These are phyloP conservation scores for Brienomyrus longianalis DNA, from an alignment of 2,113 vertebrate genomes.

Conservation along the genomic window DNA sequence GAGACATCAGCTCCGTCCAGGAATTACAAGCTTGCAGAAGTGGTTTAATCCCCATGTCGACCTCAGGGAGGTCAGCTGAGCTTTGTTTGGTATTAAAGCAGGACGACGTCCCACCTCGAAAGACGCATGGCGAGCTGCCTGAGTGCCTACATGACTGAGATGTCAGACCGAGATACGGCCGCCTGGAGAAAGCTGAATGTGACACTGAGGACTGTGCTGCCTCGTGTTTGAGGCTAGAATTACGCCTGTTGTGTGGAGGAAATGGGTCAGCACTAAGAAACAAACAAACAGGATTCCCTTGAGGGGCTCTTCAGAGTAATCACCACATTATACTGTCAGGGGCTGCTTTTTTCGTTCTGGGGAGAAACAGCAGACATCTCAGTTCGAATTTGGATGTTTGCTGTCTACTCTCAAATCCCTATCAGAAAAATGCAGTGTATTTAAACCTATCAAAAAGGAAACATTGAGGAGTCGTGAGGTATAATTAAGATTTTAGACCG, in stretches of 20 bases:
- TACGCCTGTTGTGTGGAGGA: neutral
- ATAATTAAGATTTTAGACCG: neutral
- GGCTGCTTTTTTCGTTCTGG: neutral
- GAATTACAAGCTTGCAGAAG: neutral
- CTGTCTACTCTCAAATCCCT: neutral
- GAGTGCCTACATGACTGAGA: neutral
- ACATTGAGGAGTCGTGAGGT: neutral
- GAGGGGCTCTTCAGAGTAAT: neutral
- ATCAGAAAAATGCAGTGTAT: neutral
- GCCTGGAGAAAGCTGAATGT: neutral
- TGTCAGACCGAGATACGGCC: neutral
- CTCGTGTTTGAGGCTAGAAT: neutral
- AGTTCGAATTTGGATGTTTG: neutral
- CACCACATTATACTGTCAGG: neutral
- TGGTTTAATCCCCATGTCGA: neutral
- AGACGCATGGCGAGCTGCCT: neutral
- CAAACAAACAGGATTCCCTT: neutral
- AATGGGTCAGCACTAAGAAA: neutral
- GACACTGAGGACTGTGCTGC: neutral
- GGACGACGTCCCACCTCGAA: neutral
- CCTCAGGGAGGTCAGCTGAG: neutral
- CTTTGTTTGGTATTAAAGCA: slow-evolving; percentile 8
- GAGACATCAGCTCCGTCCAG: neutral
- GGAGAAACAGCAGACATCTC: neutral
- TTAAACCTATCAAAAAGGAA: neutral